phyloP scores from a whole-genome alignment of 2,113 vertebrate genomes.

The Bucco capensis region DNA sequence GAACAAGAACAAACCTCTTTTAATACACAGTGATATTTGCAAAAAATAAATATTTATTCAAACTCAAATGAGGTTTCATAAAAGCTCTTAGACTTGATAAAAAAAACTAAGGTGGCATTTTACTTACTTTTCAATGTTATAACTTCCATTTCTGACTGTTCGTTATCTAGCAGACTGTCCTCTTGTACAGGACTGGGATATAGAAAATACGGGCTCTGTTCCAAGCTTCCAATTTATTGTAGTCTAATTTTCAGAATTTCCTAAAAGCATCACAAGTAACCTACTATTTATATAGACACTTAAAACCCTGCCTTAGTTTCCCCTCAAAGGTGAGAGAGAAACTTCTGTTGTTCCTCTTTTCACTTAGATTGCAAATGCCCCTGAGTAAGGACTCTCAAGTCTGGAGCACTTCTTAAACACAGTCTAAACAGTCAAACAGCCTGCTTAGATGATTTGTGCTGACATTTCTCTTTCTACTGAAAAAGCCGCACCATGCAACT shows the following conservation, averaged over 20 bases:
- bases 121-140: not conserved
- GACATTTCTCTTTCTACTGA: not conserved
- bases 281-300: not conserved
- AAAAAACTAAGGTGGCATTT: not conserved
- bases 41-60: slow-evolving; percentile 19
- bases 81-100: slow-evolving; percentile 4
- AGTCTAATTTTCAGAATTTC: not conserved
- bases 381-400: not conserved
- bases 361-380: not conserved
- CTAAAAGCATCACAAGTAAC: not conserved
- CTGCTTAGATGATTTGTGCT: not conserved
- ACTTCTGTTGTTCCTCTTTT: not conserved
- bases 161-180: not conserved
- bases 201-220: not conserved
- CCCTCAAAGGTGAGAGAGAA: not conserved
- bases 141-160: not conserved
- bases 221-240: not conserved
- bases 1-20: slow-evolving; percentile 34
- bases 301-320: not conserved
- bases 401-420: not conserved
- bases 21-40: slow-evolving; percentile 24
- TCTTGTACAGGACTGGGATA: not conserved
- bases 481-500: not conserved
- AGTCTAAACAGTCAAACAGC: not conserved
- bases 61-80: slow-evolving; percentile 2